Base-by-base conservation (phyloP, 2,797 vertebrate species). In the Manis javanica region DNA sequence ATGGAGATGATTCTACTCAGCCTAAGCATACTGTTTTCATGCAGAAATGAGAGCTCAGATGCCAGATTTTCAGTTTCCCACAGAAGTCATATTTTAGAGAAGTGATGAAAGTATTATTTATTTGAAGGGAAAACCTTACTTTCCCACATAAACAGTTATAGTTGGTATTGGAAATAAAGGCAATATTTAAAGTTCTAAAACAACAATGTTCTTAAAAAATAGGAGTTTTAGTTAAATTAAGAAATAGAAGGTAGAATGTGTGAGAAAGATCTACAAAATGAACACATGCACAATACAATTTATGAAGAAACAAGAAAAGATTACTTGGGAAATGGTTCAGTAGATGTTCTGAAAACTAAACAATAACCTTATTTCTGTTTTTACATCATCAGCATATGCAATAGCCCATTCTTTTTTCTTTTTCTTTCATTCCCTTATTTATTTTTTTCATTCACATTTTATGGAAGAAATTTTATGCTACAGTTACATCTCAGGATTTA, bases 141-240 rank as follows among this genome's bases (percentile, higher is more conserved):
- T 92, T 71, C 10, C 34, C 51, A 87, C 93, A 34, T 37, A 59
- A 71, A 64, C n/a, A 88, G 18, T 49, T 53, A 59, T 29, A 68
- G 16, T 31, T 83, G 23, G 15, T 77, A 46, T 37, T 72, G 3
- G 13, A 92, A 92, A 92, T 26, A 81, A 68, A 92, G 37, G 29
- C 18, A 13, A 39, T 74, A n/a, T 26, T 84, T 68, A 84, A 81
- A 74, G 7, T 82, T 86, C 55, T 81, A 71, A 81, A 10, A 72
- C 83, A 79, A 90, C 23, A 95, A 71, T 61, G 63, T 39, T 77
- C 42, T 77, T 29, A 29, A 15, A 51, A 93, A 90, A 87, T 14
- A 93, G 53, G 1, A 77, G 7, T 71, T 83, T 93, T 92, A 74
- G 49, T 64, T 92, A 85, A 55, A 49, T 49, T 69, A 94, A 94